Percentiles rank a stretch among this genome's conserved stretches.
Evolutionary conservation across 1,140 invertebrate genomes (phyloP).

Genomic region (Zaprionus capensis): DNA sequence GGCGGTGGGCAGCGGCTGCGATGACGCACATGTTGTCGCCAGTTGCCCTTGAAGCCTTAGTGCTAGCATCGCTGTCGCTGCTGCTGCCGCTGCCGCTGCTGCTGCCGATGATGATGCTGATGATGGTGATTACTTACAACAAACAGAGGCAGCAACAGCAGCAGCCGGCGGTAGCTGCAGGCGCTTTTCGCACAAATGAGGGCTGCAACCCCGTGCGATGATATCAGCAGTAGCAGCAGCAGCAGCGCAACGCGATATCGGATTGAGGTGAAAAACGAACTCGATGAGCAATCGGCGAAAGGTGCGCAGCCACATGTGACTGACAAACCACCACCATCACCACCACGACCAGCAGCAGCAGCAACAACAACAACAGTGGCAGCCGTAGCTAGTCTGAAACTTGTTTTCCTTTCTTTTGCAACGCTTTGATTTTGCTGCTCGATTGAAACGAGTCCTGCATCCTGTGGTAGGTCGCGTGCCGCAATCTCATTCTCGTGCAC

Average conservation of each 20-base stretch:
- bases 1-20: slow-evolving; percentile 43
- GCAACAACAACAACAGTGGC: slow-evolving; percentile 8
- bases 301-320: slow-evolving; percentile 74
- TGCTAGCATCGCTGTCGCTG: slow-evolving; percentile 1
- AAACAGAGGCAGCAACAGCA: slow-evolving; percentile 63
- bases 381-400: slow-evolving; percentile 60
- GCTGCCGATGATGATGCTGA: slow-evolving; percentile 68
- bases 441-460: slow-evolving; percentile 65
- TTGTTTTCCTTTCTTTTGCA: slow-evolving; percentile 63
- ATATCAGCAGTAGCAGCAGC: slow-evolving; percentile 67
- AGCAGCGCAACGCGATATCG: slow-evolving; percentile 66
- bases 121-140: slow-evolving; percentile 82
- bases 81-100: neutral
- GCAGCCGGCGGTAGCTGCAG: slow-evolving; percentile 62
- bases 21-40: slow-evolving; percentile 80
- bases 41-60: slow-evolving; percentile 70
- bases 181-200: slow-evolving; percentile 68
- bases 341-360: slow-evolving; percentile 41
- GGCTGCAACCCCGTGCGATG: slow-evolving; percentile 74
- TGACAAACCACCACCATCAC: slow-evolving; percentile 71
- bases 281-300: slow-evolving; percentile 60
- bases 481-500: slow-evolving; percentile 61
- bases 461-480: slow-evolving; percentile 82
- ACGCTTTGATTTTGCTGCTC: slow-evolving; percentile 78
- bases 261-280: slow-evolving; percentile 70